Evolutionary conservation across 2,797 vertebrate genomes (phyloP).

Genomic region (Smutsia temminckii): DNA sequence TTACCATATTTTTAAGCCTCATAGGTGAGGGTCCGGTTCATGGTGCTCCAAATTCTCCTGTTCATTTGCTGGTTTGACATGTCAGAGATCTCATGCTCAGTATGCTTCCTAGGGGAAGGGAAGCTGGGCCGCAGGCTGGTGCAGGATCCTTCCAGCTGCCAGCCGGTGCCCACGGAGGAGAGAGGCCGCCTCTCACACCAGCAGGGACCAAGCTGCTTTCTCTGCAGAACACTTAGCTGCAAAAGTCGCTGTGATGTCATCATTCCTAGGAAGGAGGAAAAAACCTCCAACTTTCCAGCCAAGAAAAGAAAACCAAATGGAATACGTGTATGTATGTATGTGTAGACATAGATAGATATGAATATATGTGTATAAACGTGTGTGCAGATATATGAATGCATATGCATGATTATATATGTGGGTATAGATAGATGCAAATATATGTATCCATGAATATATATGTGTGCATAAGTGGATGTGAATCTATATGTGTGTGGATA

Average conservation of each 20-base stretch:
- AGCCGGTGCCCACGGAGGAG: fast-evolving
- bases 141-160: too few species aligned
- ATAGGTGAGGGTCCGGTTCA: slow-evolving; percentile 59
- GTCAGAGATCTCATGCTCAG: background rate
- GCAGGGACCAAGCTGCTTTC: background rate
- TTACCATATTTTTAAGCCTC: slow-evolving; percentile 87
- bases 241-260: background rate
- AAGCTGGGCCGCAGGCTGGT: background rate
- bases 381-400: background rate
- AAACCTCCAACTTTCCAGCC: background rate
- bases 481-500: background rate
- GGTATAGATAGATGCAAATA: background rate
- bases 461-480: background rate
- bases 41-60: slow-evolving; percentile 30
- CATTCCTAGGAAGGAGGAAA: background rate
- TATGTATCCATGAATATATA: background rate
- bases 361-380: background rate
- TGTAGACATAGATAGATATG: background rate
- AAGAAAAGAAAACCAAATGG: slow-evolving; percentile 29
- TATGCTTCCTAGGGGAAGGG: background rate
- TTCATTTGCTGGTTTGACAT: slow-evolving; percentile 57
- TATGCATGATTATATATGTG: too few species aligned
- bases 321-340: background rate
- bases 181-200: background rate
- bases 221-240: background rate